A percentile compares a stretch with the other conserved stretches of the same genome.
Evolutionary conservation across 2,113 vertebrate species (phyloP).

Genomic region (Turnix velox): DNA sequence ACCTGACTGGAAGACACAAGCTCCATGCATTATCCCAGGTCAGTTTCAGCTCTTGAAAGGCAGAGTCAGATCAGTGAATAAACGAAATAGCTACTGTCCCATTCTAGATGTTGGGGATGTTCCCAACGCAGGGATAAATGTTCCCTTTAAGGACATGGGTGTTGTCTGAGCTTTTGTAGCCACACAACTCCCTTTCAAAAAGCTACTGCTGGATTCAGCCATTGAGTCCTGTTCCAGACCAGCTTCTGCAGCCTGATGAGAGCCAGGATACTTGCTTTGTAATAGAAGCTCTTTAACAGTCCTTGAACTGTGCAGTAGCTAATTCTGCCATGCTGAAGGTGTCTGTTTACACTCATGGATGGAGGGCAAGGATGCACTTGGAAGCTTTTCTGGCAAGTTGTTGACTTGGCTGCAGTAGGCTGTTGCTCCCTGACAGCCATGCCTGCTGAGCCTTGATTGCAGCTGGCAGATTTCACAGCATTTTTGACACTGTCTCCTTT

Average conservation of each 20-base stretch:
- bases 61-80: background rate
- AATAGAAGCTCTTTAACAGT: background rate
- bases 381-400: constrained; percentile 31
- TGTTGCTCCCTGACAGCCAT: background rate
- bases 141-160: background rate
- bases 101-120: background rate
- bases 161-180: background rate
- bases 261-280: constrained; percentile 1
- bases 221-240: background rate
- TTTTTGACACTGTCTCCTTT: constrained; percentile 26
- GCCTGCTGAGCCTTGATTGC: constrained; percentile 36
- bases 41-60: background rate
- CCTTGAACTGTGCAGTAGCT: background rate
- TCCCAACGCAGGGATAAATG: background rate
- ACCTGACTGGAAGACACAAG: background rate
- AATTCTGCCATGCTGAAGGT: background rate
- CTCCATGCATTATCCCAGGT: background rate
- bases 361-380: background rate
- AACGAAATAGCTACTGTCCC: background rate
- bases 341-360: constrained; percentile 6
- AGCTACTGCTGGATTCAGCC: background rate
- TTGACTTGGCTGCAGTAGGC: constrained; percentile 1
- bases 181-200: background rate
- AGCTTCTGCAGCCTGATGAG: background rate
- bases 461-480: background rate